Evolutionary conservation across 2,113 vertebrate species (phyloP).

Genomic region (Turdus rufiventris): DNA sequence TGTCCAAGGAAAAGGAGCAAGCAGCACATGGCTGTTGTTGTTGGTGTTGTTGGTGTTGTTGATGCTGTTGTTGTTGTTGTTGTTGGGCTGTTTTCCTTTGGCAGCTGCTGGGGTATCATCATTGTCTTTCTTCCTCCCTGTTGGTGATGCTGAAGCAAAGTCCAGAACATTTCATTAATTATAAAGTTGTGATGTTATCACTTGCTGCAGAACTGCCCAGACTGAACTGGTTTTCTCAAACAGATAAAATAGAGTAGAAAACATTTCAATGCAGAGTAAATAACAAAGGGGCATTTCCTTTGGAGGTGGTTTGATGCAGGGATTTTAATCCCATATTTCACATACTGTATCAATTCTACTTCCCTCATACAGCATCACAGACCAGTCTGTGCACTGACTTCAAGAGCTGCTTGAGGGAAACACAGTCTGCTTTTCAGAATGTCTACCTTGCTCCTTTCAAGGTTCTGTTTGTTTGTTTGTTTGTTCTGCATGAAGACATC

Average conservation of each 20-base stretch:
- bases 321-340: not conserved
- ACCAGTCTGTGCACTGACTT: not conserved
- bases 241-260: not conserved
- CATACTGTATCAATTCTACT: not conserved
- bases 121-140: rapidly evolving
- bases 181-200: not conserved
- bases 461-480: too few species aligned
- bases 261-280: not conserved
- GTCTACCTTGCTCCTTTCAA: not conserved
- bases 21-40: not conserved
- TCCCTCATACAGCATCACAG: not conserved
- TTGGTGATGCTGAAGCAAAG: not conserved
- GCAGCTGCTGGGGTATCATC: not conserved
- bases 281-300: not conserved
- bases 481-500: not conserved
- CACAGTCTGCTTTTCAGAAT: not conserved
- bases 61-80: too few species aligned
- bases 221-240: not conserved
- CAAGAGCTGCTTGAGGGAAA: not conserved
- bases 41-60: too few species aligned
- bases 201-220: not conserved
- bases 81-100: not conserved
- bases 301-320: not conserved
- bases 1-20: rapidly evolving
- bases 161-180: not conserved